Base-by-base conservation (phyloP, 2,888 invertebrate genomes). In the Cactoblastis cactorum region DNA sequence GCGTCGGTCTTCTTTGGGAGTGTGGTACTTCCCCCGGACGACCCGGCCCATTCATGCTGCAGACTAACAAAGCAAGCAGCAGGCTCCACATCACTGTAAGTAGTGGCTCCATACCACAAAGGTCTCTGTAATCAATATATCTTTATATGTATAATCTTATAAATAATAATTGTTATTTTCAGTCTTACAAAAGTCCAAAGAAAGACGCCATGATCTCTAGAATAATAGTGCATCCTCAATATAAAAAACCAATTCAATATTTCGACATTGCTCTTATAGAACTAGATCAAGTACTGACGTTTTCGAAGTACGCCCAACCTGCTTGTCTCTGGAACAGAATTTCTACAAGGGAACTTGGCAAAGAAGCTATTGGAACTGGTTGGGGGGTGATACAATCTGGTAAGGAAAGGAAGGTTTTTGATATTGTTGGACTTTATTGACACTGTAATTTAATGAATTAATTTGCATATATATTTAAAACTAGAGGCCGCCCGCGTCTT, bases 201-300 rank as follows among this genome's bases (percentile, higher is more conserved):
- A 15, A 5, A 32, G 57, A 55, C 43, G 19, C 12, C 51, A 55
- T 19, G 1, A 53, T 58, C 12, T 12, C 39, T 5, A 54, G 41
- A 34, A 51, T 50, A 3, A 51, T 55, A 19, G 19, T 34, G 2
- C 55, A 58, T n/a, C 55, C 57, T 5, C 33, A 54, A 22, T 53
- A 52, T 34, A 38, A 28, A 4, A 12, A 54, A 1, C 52, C 55
- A 1, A 72, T 65, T 38, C 74, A 77, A 50, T 82, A 83, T 50
- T 72, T 63, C 46, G 85, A 84, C 41, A 77, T 84, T 51, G 83
- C 83, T 0, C 54, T 84, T 8, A 63, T 85, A 53, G 71, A 82
- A 53, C 33, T 85, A n/a, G 43, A 65, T 1, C 45, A 51, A 0
- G 48, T 47, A 0, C 59, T 81, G 0, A 19, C n/a, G 0, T 79